Evolutionary conservation across 2,113 vertebrate genomes (phyloP), one percentile per base, ranked within the genome.

Genomic region (Orycteropus afer): DNA sequence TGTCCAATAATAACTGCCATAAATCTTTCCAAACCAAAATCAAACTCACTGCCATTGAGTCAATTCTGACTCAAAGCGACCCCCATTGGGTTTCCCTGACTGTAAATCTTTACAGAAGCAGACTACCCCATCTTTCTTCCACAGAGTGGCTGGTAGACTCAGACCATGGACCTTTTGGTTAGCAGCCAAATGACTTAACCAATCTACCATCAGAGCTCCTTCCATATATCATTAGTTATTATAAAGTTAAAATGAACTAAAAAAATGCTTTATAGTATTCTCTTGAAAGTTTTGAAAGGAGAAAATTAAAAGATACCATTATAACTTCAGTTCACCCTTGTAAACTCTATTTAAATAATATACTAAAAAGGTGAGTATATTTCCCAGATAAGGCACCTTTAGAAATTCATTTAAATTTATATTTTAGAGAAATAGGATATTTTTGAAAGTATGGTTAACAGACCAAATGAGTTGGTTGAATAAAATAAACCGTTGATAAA

Each of bases 231-330:
- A 61, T 80, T 42, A 61, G 15, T 71, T 90, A 23, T 79, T 74
- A 25, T 34, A 23, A 71, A 86, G 89, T 69, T 77, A 65, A 77
- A 95, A 63, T 88, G 42, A 84, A 71, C 22, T 61, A 74, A 92
- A 76, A 63, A 84, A 53, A 53, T n/a, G n/a, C n/a, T n/a, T n/a
- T 67, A 73, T 47, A 7, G 8, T 79, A 49, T 10, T 71, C 23
- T 80, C 17, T 91, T 73, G 63, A 85, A 95, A 71, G 4, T 22
- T 63, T 81, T 87, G 81, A 85, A 86, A 96, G 85, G 65, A 78
- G 18, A 91, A 94, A 84, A 34, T 15, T 69, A 53, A 83, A 91
- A 59, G 53, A 67, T 67, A 83, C 37, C 42, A 69, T 71, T 84
- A n/a, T 51, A 84, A 53, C 49, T 34, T 63, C 7, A 32, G 32